Conservation (phyloP, 2,888 invertebrate genomes). For the Tetragonisca angustula region DNA sequence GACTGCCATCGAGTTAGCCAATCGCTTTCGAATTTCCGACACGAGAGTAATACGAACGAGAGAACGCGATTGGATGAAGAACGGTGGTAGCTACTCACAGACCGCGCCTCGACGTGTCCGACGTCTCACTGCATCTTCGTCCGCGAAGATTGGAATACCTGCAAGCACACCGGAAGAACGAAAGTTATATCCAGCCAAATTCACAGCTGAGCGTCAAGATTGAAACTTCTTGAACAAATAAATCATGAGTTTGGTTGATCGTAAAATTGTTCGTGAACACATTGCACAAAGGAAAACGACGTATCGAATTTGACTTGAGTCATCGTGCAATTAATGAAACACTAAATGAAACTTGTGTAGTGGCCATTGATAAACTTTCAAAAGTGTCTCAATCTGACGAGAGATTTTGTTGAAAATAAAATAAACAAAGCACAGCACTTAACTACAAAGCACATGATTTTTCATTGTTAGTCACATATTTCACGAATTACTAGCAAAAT, state of each 20-base stretch:
- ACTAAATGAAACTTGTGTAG: too few species aligned
- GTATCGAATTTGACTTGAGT: too few species aligned
- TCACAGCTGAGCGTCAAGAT: not conserved
- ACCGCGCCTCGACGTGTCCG: not conserved
- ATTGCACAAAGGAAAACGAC: too few species aligned
- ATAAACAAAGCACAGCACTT: too few species aligned
- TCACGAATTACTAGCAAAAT: too few species aligned
- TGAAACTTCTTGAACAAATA: not conserved
- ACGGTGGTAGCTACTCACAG: slow-evolving; percentile 15
- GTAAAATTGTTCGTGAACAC: not conserved
- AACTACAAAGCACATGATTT: too few species aligned
- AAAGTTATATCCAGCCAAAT: not conserved
- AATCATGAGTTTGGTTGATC: not conserved
- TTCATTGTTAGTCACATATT: too few species aligned
- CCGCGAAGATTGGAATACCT: not conserved
- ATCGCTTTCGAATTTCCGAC: not conserved
- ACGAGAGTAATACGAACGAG: not conserved
- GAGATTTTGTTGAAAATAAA: too few species aligned
- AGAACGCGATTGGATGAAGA: not conserved
- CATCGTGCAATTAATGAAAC: too few species aligned
- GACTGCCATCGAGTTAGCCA: not conserved
- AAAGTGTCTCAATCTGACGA: too few species aligned
- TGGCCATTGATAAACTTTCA: too few species aligned
- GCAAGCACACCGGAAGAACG: slow-evolving; percentile 6
- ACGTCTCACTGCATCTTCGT: slow-evolving; percentile 44